phyloP scores from a whole-genome alignment of 2,888 invertebrate species.

The Noctua fimbriata region DNA sequence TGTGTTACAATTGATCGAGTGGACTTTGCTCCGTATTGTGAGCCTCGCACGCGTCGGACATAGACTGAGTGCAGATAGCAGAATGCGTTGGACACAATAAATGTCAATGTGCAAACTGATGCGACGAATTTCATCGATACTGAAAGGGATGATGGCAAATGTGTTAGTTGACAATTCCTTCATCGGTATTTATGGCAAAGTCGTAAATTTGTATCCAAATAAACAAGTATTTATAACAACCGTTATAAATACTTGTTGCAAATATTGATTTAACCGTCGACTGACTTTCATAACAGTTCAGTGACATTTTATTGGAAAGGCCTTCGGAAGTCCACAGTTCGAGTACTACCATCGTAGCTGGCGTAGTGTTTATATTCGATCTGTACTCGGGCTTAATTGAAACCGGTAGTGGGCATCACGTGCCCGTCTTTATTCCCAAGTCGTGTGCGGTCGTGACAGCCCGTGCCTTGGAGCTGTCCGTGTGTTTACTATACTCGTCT shows the following conservation, averaged over 20 bases:
- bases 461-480: slow-evolving; percentile 46
- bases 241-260: slow-evolving; percentile 12
- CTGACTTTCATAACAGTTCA: slow-evolving; percentile 42
- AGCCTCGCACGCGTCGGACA: slow-evolving; percentile 58
- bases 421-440: slow-evolving; percentile 62
- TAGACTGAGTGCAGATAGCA: slow-evolving; percentile 61
- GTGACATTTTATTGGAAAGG: slow-evolving; percentile 32
- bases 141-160: background rate
- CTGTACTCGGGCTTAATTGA: slow-evolving; percentile 56
- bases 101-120: slow-evolving; percentile 8
- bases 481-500: slow-evolving; percentile 45
- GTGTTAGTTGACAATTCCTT: slow-evolving; percentile 14
- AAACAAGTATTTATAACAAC: slow-evolving; percentile 9
- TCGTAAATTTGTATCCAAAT: background rate
- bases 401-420: slow-evolving; percentile 58
- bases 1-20: slow-evolving; percentile 75
- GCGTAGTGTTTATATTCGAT: slow-evolving; percentile 52
- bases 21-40: slow-evolving; percentile 82
- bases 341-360: slow-evolving; percentile 4
- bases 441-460: slow-evolving; percentile 56
- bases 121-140: slow-evolving; percentile 2
- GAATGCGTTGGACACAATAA: slow-evolving; percentile 27
- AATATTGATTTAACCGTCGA: slow-evolving; percentile 30
- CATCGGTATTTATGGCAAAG: background rate
- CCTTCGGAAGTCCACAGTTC: background rate